Evolutionary conservation across 2,888 invertebrate genomes (phyloP).

Genomic region (Agrotis puta): DNA sequence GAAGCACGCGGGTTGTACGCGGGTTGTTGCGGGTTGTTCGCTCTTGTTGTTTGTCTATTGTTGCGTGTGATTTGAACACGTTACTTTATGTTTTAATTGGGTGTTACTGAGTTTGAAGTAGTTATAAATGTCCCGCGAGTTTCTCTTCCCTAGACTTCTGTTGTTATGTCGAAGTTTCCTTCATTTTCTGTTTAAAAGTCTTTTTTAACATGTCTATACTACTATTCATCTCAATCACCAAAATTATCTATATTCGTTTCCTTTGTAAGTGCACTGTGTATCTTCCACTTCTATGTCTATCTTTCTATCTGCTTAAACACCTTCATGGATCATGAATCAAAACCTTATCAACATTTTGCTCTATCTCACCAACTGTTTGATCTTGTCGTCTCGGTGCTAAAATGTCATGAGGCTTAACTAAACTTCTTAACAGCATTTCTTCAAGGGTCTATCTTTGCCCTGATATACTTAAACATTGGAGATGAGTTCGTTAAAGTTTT

Average conservation of each 20-base stretch:
- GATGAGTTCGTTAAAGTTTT: too few relatives aligned
- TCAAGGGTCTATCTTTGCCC: background rate
- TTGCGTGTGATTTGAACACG: slow-evolving; percentile 47
- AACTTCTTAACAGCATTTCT: background rate
- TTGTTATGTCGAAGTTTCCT: too few relatives aligned
- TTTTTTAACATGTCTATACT: too few relatives aligned
- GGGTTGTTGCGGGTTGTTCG: slow-evolving; percentile 42
- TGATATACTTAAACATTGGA: background rate
- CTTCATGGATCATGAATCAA: background rate
- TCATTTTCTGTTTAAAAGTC: too few relatives aligned
- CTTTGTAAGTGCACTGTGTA: background rate
- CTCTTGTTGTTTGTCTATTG: slow-evolving; percentile 47
- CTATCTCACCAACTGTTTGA: background rate
- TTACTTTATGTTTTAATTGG: slow-evolving; percentile 37
- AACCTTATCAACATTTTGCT: background rate
- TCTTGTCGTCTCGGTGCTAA: background rate
- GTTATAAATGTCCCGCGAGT: slow-evolving; percentile 4
- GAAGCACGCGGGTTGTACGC: slow-evolving; percentile 44
- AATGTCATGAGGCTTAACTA: background rate
- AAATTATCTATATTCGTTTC: background rate
- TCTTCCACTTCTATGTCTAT: background rate
- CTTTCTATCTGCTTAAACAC: too few relatives aligned
- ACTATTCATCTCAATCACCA: too few relatives aligned
- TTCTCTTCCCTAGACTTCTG: too few relatives aligned
- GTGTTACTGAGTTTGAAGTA: slow-evolving; percentile 3